A percentile compares a stretch with the other conserved stretches of the same genome.
Evolutionary conservation across 2,888 invertebrate species (phyloP).

Genomic region (Kuschelorhynchus macadamiae): DNA sequence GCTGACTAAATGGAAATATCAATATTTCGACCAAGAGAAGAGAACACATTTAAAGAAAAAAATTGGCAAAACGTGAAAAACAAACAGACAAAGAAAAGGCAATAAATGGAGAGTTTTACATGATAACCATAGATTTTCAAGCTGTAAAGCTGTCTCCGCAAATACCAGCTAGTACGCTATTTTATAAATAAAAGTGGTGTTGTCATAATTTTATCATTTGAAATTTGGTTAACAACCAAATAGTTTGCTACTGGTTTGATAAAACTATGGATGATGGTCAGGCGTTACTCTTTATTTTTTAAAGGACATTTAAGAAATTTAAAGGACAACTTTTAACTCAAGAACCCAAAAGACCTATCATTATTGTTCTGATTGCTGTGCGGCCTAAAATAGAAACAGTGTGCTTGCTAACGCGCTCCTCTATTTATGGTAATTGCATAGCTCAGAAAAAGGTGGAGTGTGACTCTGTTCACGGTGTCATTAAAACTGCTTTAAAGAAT

Average conservation of each 20-base stretch:
- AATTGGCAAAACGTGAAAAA: conserved; percentile 1
- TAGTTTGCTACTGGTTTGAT: background rate
- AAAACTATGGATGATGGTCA: background rate
- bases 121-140: background rate
- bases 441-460: conserved; percentile 22
- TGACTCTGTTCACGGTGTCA: conserved; percentile 41
- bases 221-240: background rate
- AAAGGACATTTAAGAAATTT: background rate
- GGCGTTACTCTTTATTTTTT: background rate
- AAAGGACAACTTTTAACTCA: background rate
- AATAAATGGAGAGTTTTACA: background rate
- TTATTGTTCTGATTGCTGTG: background rate
- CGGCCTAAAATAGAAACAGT: background rate
- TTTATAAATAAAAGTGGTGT: background rate
- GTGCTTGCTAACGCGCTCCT: conserved; percentile 30
- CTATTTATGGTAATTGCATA: conserved; percentile 12
- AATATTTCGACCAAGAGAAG: background rate
- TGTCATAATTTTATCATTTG: background rate
- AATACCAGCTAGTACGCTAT: background rate
- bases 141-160: background rate
- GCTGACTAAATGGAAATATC: background rate
- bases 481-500: conserved; percentile 49
- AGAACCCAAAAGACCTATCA: background rate
- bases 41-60: conserved; percentile 1
- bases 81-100: background rate